phyloP scores from a whole-genome alignment of 2,888 invertebrate species.

The Peribatodes rhomboidaria region DNA sequence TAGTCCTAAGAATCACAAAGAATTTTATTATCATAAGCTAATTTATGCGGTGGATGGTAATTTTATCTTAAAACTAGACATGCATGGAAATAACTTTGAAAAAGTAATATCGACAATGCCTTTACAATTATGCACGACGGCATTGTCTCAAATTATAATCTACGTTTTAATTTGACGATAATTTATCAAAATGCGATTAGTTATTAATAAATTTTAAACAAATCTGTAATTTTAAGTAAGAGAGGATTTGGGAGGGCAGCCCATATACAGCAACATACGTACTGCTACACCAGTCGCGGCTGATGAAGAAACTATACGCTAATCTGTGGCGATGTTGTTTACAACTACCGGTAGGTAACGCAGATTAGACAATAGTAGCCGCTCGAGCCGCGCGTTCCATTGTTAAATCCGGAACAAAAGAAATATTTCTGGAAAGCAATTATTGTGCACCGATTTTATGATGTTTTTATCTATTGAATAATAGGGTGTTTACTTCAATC shows the following conservation, averaged over 20 bases:
- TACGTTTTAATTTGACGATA: slow-evolving; percentile 22
- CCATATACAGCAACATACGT: background rate
- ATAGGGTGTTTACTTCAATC: too few relatives aligned
- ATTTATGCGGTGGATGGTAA: slow-evolving; percentile 50
- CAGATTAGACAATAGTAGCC: too few relatives aligned
- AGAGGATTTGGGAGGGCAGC: background rate
- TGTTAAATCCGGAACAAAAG: too few relatives aligned
- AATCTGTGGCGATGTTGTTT: too few relatives aligned
- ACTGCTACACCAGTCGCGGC: too few relatives aligned
- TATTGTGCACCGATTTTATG: too few relatives aligned
- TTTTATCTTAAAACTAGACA: slow-evolving; percentile 32
- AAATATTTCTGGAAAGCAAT: too few relatives aligned
- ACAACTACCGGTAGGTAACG: too few relatives aligned
- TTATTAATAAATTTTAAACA: background rate
- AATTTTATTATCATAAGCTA: slow-evolving; percentile 38
- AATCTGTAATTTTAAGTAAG: background rate
- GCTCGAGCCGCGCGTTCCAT: too few relatives aligned
- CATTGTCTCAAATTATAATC: slow-evolving; percentile 7
- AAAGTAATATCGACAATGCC: slow-evolving; percentile 8
- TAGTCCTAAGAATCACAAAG: slow-evolving; percentile 52
- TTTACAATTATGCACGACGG: slow-evolving; percentile 14
- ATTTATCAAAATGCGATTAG: slow-evolving; percentile 8
- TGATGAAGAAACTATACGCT: too few relatives aligned
- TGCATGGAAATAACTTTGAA: slow-evolving; percentile 20
- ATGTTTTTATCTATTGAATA: too few relatives aligned